A percentile compares a stretch with the other conserved stretches of the same genome.
phyloP scores from a whole-genome alignment of 1,140 invertebrate genomes.

The Rhagoletis zephyria region DNA sequence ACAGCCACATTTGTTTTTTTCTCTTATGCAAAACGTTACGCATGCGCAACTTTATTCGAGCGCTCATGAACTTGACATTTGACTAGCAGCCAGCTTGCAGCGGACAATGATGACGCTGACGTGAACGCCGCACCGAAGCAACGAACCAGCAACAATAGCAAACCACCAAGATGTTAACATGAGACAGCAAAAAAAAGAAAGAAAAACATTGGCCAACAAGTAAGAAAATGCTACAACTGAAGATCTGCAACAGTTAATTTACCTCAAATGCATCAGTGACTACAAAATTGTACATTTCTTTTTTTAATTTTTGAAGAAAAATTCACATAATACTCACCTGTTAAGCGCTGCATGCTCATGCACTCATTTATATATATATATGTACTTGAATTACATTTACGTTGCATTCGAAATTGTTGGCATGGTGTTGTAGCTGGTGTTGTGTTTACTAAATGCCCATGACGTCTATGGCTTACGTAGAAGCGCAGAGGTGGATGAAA shows the following conservation, averaged over 20 bases:
- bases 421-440: not conserved
- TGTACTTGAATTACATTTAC: too few species aligned
- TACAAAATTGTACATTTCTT: not conserved
- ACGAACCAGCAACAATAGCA: conserved; percentile 8
- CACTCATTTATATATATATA: not conserved
- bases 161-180: not conserved
- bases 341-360: too few species aligned
- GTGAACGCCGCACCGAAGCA: not conserved
- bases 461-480: conserved; percentile 7
- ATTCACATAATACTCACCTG: not conserved
- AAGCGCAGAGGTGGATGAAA: not conserved
- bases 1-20: not conserved
- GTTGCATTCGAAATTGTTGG: not conserved
- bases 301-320: not conserved
- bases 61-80: conserved; percentile 49
- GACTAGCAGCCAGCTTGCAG: not conserved
- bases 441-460: not conserved
- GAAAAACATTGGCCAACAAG: not conserved
- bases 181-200: too few species aligned
- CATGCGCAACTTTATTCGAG: not conserved
- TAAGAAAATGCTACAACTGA: not conserved
- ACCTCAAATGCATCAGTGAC: conserved; percentile 11
- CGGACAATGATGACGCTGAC: not conserved
- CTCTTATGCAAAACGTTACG: not conserved
- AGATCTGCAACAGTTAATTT: not conserved